Evolutionary conservation across 2,888 invertebrate genomes (phyloP), one percentile per base, ranked within the genome.

Genomic region (Ophion ventricosus): DNA sequence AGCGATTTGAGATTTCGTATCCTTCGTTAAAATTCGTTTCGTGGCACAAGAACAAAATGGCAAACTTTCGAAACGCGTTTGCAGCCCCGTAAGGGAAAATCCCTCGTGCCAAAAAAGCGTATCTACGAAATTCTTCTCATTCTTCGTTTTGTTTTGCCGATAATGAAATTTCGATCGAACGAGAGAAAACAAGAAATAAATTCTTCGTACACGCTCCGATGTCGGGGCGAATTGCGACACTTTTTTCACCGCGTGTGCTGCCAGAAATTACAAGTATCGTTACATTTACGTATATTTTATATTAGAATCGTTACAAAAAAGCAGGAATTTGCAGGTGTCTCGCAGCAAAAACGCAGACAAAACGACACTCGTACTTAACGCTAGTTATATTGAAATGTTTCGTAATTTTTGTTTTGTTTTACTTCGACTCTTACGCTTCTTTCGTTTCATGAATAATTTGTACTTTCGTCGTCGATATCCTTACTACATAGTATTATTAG

Each of bases 381-480:
- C 85, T 86, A 83, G 43, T 20, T 80, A 69, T 83, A 77, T 79
- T 77, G 74, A 63, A 81, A 74, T 74, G 54, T 78, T 77, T 64
- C 74, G 40, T 56, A 59, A 63, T 78, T 23, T 23, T 49, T 59
- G 66, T 66, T 77, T 17, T 73, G 2, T 82, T 40, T 54, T 25
- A 49, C 35, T 57, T 57, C 74, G 20, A 54, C 67, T 73, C 80
- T 5, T 64, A 57, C 20, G 10, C 57, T 57, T 20, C 23, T 49
- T 70, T 66, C 57, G 35, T 79, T 73, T 72, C 76, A 74, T 84
- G 82, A 63, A 82, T 75, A 89, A 89, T 90, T 90, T 91, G 91
- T 91, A 91, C 90, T 90, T 87, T 88, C 84, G 49, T 87, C 86
- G 80, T 88, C 84, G 86, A 82, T 83, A 84, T 88, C 78, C 87